phyloP scores from a whole-genome alignment of 2,888 invertebrate genomes.

The Drosophila infuscata region DNA sequence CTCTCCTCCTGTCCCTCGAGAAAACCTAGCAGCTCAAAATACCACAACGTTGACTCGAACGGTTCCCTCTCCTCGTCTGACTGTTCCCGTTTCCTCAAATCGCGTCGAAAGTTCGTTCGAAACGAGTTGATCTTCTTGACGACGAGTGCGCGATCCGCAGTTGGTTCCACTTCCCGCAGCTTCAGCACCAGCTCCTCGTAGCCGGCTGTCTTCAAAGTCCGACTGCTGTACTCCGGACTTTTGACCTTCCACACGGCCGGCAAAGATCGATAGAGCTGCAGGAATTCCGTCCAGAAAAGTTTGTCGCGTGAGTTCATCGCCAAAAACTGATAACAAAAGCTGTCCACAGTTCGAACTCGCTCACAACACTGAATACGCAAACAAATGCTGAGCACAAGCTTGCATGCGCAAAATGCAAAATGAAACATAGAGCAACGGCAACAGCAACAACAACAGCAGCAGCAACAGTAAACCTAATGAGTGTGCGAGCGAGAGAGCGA shows the following conservation, averaged over 20 bases:
- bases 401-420: conserved; percentile 63
- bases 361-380: conserved; percentile 34
- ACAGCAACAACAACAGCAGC: not conserved
- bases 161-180: conserved; percentile 56
- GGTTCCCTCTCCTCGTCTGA: conserved; percentile 12
- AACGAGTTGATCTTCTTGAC: conserved; percentile 62
- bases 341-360: conserved; percentile 36
- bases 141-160: conserved; percentile 47
- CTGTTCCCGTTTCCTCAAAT: conserved; percentile 46
- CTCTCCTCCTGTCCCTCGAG: conserved; percentile 50
- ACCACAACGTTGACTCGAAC: conserved; percentile 56
- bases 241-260: conserved; percentile 60
- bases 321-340: not conserved
- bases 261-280: conserved; percentile 58
- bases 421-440: not conserved
- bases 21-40: conserved; percentile 49
- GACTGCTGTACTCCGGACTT: conserved; percentile 56
- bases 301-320: conserved; percentile 58
- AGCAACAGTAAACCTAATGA: conserved; percentile 7
- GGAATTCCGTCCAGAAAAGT: conserved; percentile 59
- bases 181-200: conserved; percentile 55
- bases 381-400: conserved; percentile 54
- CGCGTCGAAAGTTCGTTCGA: conserved; percentile 58
- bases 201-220: conserved; percentile 42
- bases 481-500: conserved; percentile 18